Evolutionary conservation across 1,140 invertebrate species (phyloP), one percentile per base, ranked within the genome.

Genomic region (Telenomus remus): DNA sequence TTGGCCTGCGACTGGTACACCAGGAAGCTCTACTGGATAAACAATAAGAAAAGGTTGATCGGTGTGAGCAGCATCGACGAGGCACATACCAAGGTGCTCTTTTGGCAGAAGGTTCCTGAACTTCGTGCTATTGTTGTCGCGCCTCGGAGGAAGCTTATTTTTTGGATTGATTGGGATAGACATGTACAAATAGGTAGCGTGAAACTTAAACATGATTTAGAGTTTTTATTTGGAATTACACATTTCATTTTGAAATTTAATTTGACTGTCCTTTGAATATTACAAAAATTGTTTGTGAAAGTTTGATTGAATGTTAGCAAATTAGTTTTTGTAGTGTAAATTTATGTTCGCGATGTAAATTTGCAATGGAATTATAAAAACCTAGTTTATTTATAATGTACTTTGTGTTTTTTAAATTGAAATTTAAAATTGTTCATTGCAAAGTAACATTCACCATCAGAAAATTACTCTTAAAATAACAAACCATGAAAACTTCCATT

Each of bases 141-240:
- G 80, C 95, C 95, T 27, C 92, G 92, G 87, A 90, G 91, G 78
- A 94, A 93, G 27, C 87, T 94, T 43, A 90, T 96, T 84, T 96
- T 96, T 86, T 97, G 95, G 95, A 95, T 94, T n/a, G 95, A 97
- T 81, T 97, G 95, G 95, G 95, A 95, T 39, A 94, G 96, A 85
- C 90, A 93, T 39, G 93, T 95, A 0, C 96, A 96, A 87, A 96
- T 97, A 51, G 49, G 49, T 51, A 11, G 27, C 33, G 3, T 39
- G 8, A 10, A 39, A n/a, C 37, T 39, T 39, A 39, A 39, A 39
- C 1, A 3, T 39, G 10, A 6, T 35, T n/a, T n/a, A n/a, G n/a
- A n/a, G n/a, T n/a, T n/a, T n/a, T n/a, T n/a, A n/a, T n/a, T n/a
- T n/a, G n/a, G n/a, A n/a, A n/a, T n/a, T n/a, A n/a, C n/a, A n/a